Evolutionary conservation across 2,113 vertebrate species (phyloP).

Genomic region (Macaca nemestrina): DNA sequence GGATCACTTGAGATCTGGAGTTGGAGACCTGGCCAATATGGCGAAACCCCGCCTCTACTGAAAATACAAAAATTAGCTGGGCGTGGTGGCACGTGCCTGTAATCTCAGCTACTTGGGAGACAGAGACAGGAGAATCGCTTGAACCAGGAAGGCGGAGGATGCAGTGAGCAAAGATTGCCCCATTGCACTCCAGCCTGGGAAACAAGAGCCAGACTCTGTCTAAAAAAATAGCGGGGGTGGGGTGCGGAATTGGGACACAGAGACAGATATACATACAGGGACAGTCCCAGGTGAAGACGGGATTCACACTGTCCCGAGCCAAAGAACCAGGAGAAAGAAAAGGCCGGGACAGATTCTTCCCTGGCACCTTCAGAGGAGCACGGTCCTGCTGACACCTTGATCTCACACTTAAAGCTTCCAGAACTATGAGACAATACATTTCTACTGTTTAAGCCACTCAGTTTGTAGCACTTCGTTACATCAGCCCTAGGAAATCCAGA

Average conservation of each 20-base stretch:
- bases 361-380: background rate
- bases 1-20: too few relatives aligned
- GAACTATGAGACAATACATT: background rate
- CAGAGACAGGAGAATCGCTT: too few relatives aligned
- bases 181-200: too few relatives aligned
- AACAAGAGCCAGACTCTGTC: too few relatives aligned
- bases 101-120: too few relatives aligned
- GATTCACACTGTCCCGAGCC: background rate
- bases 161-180: too few relatives aligned
- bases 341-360: background rate
- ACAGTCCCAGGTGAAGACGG: background rate
- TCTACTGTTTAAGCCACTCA: background rate
- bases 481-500: background rate
- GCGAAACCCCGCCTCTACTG: too few relatives aligned
- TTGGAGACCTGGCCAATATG: too few relatives aligned
- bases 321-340: background rate
- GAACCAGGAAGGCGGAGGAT: too few relatives aligned
- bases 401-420: background rate
- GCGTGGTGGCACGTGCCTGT: too few relatives aligned
- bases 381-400: background rate
- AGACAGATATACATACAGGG: background rate
- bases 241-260: background rate
- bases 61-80: too few relatives aligned
- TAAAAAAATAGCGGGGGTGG: too few relatives aligned
- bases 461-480: rapidly evolving